Base-by-base conservation (phyloP, 1,140 invertebrate species). In the Drosophila tropicalis region DNA sequence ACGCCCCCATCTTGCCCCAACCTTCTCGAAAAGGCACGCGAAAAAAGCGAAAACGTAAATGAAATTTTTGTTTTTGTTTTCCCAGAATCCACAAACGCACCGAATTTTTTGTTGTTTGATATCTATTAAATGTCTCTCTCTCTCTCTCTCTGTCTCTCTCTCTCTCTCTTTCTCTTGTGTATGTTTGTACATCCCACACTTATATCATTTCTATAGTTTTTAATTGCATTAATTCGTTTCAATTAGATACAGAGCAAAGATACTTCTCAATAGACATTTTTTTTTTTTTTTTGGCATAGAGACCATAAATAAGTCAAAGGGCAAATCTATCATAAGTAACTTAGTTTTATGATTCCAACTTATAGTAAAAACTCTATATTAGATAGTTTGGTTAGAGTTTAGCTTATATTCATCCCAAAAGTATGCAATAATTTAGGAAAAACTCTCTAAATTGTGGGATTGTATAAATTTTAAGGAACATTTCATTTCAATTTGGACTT, bases 181-280 rank as follows among this genome's bases (percentile, higher is more conserved):
- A 22, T 25, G 40, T 47, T 22, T 25, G 61, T 15, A 17, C 41
- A 41, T 29, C 40, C 40, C 60, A 44, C 60, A 41, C n/a, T 62
- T 17, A 29, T 40, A 51, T 51, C 67, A 81, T 85, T 77, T 74
- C 62, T 68, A 68, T 67, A 60, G 67, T 51, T 67, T 76, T 83
- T 83, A 87, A 87, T 87, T 89, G 79, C 84, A 87, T 80, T 87
- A 87, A 87, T 87, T 89, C 70, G 65, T 77, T 77, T 83, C 83
- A 87, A 87, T 87, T 87, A 87, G 36, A 25, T 9, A 51, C 10
- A 51, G 17, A 32, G 12, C n/a, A 22, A 47, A 40, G 60, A 62
- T 39, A 72, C n/a, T 10, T n/a, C 32, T 36, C 56, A 58, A 58
- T 39, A 19, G 56, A 6, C 12, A 58, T 32, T 58, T 39, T 12